Evolutionary conservation across 23 tunicate species (phyloP).

Genomic region (Trididemnum miniatum): DNA sequence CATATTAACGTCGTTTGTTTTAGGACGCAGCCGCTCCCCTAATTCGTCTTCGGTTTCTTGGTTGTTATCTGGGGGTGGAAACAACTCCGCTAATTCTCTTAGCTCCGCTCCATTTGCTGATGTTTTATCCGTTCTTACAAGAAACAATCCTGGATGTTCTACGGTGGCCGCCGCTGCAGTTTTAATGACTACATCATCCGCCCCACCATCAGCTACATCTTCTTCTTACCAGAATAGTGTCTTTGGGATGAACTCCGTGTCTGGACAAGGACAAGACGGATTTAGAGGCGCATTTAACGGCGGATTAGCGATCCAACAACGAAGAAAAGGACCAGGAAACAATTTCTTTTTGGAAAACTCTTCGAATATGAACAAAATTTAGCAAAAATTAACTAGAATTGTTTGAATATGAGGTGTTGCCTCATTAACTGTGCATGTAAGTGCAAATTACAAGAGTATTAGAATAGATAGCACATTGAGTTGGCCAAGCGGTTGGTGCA

Average conservation of each 20-base stretch:
- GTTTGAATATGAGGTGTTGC: too few relatives aligned
- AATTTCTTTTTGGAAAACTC: conserved; percentile 22
- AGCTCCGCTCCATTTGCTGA: conserved; percentile 85
- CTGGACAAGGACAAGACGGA: conserved; percentile 9
- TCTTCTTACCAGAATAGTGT: conserved; percentile 35
- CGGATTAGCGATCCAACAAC: conserved; percentile 20
- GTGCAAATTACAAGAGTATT: too few relatives aligned
- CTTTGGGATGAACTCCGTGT: conserved; percentile 17
- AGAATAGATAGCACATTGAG: too few relatives aligned
- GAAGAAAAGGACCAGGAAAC: conserved; percentile 8
- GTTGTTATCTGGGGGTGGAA: conserved; percentile 62
- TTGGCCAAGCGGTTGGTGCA: too few relatives aligned
- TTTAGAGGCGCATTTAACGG: conserved; percentile 38
- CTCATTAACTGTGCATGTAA: too few relatives aligned
- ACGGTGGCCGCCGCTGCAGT: conserved; percentile 74
- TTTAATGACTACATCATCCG: conserved; percentile 64
- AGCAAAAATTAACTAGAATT: too few relatives aligned
- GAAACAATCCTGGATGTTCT: conserved; percentile 84
- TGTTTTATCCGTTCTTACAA: conserved; percentile 79
- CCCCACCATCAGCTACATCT: conserved; percentile 17
- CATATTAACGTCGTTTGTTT: background rate
- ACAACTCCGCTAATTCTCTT: conserved; percentile 52
- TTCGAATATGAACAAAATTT: conserved; percentile 13
- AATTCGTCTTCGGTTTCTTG: conserved; percentile 72
- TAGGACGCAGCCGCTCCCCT: conserved; percentile 42